Evolutionary conservation across 2,888 invertebrate species (phyloP).

Genomic region (Nyleta sp.): DNA sequence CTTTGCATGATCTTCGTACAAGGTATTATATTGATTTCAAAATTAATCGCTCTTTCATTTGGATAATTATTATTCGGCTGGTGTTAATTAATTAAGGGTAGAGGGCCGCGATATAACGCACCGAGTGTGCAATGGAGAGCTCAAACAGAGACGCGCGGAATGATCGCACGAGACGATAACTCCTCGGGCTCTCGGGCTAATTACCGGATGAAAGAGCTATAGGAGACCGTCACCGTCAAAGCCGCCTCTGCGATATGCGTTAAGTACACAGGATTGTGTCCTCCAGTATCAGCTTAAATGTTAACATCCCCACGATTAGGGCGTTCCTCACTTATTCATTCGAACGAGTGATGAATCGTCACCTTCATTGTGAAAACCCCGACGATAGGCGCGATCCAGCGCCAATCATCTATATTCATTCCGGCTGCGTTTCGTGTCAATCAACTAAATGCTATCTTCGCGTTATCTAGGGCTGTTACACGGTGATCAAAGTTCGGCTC

Average conservation of each 20-base stretch:
- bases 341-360: conserved; percentile 50
- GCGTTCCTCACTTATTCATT: conserved; percentile 51
- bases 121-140: conserved; percentile 53
- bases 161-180: conserved; percentile 77
- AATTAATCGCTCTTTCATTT: conserved; percentile 78
- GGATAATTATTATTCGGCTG: conserved; percentile 80
- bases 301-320: conserved; percentile 50
- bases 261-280: conserved; percentile 58
- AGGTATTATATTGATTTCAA: no score
- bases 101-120: conserved; percentile 62
- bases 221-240: conserved; percentile 59
- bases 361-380: conserved; percentile 38
- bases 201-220: conserved; percentile 79
- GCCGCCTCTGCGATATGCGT: conserved; percentile 48
- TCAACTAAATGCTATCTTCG: conserved; percentile 32
- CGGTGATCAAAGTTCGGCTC: conserved; percentile 6
- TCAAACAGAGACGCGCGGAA: conserved; percentile 66
- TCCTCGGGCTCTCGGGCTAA: conserved; percentile 77
- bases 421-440: conserved; percentile 25
- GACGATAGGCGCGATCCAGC: conserved; percentile 27
- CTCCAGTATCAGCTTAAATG: conserved; percentile 55
- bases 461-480: conserved; percentile 7
- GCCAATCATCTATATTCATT: conserved; percentile 29
- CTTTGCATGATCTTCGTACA: no score
- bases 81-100: conserved; percentile 81